Base-by-base conservation (phyloP, 2,888 invertebrate species). In the Ferdinandea cuprea region DNA sequence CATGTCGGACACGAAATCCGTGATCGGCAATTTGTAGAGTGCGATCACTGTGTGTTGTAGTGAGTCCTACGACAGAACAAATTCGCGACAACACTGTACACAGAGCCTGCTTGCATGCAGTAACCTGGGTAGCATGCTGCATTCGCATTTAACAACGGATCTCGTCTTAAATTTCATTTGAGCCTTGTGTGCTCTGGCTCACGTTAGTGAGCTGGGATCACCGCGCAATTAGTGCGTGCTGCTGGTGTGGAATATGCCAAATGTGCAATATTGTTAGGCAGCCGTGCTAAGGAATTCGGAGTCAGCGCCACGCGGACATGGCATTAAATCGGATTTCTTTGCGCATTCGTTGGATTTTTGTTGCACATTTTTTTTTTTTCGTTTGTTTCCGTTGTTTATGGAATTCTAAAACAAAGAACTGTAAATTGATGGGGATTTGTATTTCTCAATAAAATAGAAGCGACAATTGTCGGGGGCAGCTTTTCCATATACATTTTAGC, bases 1-100 rank as follows among this genome's bases (percentile, higher is more conserved):
- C 89, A 89, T 90, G 90, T 90, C 87, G 87, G 88, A 90, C 90
- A 90, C 88, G 89, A 89, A 90, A 90, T 89, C 90, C 90, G 90
- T 90, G 90, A 90, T 90, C 90, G 89, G 88, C 90, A 90, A 90
- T 90, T 90, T 90, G 90, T 90, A 89, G 88, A 78, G 68, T 78
- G 61, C 61, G 83, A 72, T 72, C 61, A 32, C 48, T 52, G 46
- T 65, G 66, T 71, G 65, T 6, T 76, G 61, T 72, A 59, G 59
- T 66, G 56, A 72, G 40, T 72, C 59, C 59, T 61, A 56, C 59
- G 44, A 83, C 68, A 77, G 61, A 78, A 83, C 83, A 83, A 78
- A 77, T 83, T 77, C 66, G 78, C 78, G 78, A 83, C 83, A 83
- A 54, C 77, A 54, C 50, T 52, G 56, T 15, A 44, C 44, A 19